These are phyloP conservation scores for Camponotus fellah DNA, from an alignment of 2,888 invertebrate genomes.

Conservation along the genomic window DNA sequence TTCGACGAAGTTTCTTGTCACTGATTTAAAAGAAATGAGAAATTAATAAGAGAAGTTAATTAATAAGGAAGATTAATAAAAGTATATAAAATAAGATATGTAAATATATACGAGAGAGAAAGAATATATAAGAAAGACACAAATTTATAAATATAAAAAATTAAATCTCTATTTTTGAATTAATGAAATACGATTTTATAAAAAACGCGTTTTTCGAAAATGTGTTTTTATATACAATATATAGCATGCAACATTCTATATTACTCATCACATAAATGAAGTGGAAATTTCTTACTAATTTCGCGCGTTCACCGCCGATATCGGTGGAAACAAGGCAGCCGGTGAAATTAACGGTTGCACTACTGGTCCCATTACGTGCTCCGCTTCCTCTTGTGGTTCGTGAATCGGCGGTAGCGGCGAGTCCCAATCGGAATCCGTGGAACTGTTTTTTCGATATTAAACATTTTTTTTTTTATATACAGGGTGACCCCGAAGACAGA, in stretches of 20 bases:
- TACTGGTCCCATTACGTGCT: slow-evolving; percentile 80
- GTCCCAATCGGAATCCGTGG: slow-evolving; percentile 82
- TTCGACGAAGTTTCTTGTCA: slow-evolving; percentile 75
- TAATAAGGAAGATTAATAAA: too few relatives aligned
- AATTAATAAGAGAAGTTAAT: not conserved
- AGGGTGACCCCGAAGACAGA: too few relatives aligned
- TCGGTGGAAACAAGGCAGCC: slow-evolving; percentile 81
- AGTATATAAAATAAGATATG: not conserved
- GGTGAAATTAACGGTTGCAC: slow-evolving; percentile 80
- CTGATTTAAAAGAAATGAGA: slow-evolving; percentile 58
- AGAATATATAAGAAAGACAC: not conserved
- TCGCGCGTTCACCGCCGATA: slow-evolving; percentile 66
- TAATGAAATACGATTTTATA: too few relatives aligned
- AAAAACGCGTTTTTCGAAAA: not conserved
- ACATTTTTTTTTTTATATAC: not conserved
- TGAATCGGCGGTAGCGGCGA: slow-evolving; percentile 82
- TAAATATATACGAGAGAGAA: not conserved
- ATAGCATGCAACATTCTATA: not conserved
- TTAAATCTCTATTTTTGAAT: not conserved
- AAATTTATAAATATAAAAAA: not conserved
- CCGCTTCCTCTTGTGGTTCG: slow-evolving; percentile 80
- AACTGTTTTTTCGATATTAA: slow-evolving; percentile 70
- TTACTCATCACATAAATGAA: not conserved
- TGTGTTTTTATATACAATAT: not conserved
- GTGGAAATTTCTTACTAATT: slow-evolving; percentile 54